These are phyloP conservation scores for Vidua macroura DNA, from an alignment of 2,113 vertebrate genomes.

Conservation along the genomic window DNA sequence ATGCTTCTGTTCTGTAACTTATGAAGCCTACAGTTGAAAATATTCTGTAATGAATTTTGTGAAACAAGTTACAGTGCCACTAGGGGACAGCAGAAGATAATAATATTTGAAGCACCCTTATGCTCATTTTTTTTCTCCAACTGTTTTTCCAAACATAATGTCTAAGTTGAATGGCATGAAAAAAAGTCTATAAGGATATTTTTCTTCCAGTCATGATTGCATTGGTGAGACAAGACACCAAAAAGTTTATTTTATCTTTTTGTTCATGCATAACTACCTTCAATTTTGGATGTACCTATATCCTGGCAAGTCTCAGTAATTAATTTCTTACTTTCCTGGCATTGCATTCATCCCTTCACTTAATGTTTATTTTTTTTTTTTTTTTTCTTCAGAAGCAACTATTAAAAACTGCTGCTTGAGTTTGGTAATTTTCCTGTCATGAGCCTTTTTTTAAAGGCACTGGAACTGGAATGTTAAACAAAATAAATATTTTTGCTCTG, in stretches of 20 bases:
- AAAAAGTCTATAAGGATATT: not conserved
- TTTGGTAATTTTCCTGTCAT: not conserved
- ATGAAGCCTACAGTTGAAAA: not conserved
- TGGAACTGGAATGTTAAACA: not conserved
- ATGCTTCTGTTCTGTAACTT: not conserved
- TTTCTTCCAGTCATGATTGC: not conserved
- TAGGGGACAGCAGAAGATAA: conserved; percentile 73
- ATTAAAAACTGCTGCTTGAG: not conserved
- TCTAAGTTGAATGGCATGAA: not conserved
- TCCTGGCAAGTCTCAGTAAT: not conserved
- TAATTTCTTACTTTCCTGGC: not conserved
- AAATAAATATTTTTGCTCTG: not conserved
- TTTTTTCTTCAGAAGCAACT: not conserved
- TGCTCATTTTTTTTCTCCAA: not conserved
- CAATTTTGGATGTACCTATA: not conserved
- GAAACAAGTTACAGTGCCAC: conserved; percentile 40
- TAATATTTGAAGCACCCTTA: not conserved
- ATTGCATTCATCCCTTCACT: not conserved
- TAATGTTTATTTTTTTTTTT: not conserved
- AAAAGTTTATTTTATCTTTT: not conserved
- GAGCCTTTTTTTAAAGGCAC: not conserved
- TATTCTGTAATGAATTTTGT: not conserved
- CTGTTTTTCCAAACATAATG: not conserved
- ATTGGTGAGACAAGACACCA: not conserved
- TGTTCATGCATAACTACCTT: not conserved